These are phyloP conservation scores for Pantelozetes paolii DNA, from an alignment of 2,888 invertebrate species.

Conservation along the genomic window DNA sequence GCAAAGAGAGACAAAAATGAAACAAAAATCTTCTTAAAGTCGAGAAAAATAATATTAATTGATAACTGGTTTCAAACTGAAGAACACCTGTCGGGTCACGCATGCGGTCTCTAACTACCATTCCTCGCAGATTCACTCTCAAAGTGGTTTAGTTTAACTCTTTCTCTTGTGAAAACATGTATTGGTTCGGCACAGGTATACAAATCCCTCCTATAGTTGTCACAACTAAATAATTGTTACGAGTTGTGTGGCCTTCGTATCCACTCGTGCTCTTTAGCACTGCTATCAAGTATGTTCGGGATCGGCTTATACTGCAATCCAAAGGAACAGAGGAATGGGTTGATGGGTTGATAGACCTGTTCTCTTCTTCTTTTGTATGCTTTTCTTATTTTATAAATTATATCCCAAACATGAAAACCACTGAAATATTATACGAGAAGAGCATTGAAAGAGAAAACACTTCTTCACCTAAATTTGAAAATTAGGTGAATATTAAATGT, in stretches of 20 bases:
- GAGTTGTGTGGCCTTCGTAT: background rate
- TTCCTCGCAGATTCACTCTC: background rate
- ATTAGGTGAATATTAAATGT: background rate
- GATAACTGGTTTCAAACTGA: constrained; percentile 13
- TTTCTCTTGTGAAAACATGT: background rate
- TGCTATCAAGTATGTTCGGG: too few species aligned
- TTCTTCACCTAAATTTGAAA: constrained; percentile 1
- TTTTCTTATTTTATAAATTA: too few species aligned
- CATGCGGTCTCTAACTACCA: constrained; percentile 33
- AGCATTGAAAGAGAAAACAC: background rate
- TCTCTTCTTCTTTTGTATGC: too few species aligned
- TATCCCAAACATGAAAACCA: background rate
- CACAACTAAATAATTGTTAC: background rate
- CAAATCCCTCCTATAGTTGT: background rate
- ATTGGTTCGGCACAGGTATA: background rate
- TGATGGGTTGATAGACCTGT: too few species aligned
- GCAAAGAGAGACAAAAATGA: background rate
- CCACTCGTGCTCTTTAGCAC: background rate
- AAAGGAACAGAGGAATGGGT: too few species aligned
- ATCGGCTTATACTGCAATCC: too few species aligned
- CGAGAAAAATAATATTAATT: constrained; percentile 1
- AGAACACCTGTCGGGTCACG: constrained; percentile 33
- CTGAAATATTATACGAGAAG: background rate
- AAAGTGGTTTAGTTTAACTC: background rate
- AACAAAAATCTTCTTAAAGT: constrained; percentile 2